Evolutionary conservation across 2,113 vertebrate genomes (phyloP), one percentile per base, ranked within the genome.

Genomic region (Melanerpes formicivorus): DNA sequence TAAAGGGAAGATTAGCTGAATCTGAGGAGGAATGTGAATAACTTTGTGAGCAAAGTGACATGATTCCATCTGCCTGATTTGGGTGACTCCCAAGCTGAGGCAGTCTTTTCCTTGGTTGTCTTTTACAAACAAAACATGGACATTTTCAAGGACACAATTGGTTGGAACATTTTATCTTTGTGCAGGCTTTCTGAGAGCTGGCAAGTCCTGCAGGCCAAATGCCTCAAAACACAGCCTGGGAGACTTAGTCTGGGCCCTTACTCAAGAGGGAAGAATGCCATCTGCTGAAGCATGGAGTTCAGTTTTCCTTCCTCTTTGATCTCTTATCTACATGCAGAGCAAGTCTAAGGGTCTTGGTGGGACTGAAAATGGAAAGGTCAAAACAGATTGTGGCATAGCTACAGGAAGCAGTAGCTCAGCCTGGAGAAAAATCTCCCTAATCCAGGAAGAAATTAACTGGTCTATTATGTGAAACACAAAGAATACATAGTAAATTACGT

Each of bases 31-130:
- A 3, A 23, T 63, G 32, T 25, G 56, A 82, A 29, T 55, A 59
- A 59, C 55, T 89, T 21, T 10, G 29, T n/a, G 82, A 91, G 30
- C 64, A 1, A 55, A 93, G 72, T 25, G 87, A 90, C 55, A 48
- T 9, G 60, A 77, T 87, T 95, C 92, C 88, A 96, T 92, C 90
- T 96, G 84, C 75, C 64, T 0, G 0, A 27, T 73, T 90, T 93
- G 81, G 64, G 78, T 34, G 72, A 67, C n/a, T 90, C 75, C 75
- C 64, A 89, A 64, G 67, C 58, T 67, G 25, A 92, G 78, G 32
- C 60, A 82, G 5, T 54, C 67, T 74, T 90, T 65, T 34, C 48
- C 70, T 52, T 26, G 17, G 30, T 54, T 52, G 76, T 64, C 65
- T 86, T 89, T 74, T 48, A 64, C 80, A 66, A 92, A 70, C 9